Evolutionary conservation across 1,140 invertebrate species (phyloP), one percentile per base, ranked within the genome.

Genomic region (Pseudomyrmex dendroicus): DNA sequence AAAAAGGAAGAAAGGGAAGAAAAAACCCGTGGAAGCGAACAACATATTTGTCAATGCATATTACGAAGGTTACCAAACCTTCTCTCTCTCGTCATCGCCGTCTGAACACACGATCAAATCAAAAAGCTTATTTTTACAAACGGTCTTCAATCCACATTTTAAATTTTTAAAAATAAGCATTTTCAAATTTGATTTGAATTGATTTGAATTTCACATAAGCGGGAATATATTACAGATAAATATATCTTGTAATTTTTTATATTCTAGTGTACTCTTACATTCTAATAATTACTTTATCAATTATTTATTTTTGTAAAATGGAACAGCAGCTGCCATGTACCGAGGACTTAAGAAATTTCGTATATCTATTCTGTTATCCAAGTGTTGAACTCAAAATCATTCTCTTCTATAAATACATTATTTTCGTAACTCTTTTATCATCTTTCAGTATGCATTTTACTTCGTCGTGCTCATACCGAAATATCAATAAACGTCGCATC

Each of bases 31-130:
- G 22, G 20, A 67, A 50, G 72, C 48, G 70, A 83, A 59, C 46
- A 80, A 90, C 85, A 78, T 88, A 85, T 90, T 90, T 86, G 88
- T 64, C 73, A 85, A 82, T 63, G 83, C 82, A 86, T 90, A 85
- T 90, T 90, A 88, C 66, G 64, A 73, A 87, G 73, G 84, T 89
- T 89, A 84, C 67, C 73, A 82, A 70, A 86, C 62, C 62, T 63
- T 59, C 61, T 20, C 20, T 20, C 20, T 20, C 20, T 74, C 68
- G 54, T 22, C 57, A 20, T 25, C 56, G n/a, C 25, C 74, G 63
- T 17, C 25, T n/a, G 35, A 56, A 46, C 74, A 17, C 7, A 67
- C 76, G 20, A 48, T 70, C 64, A 54, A 70, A 70, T 48, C 48
- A n/a, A 57, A 12, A 0, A 35, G 64, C 76, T 80, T 59, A 59